Evolutionary conservation across 2,797 vertebrate species (phyloP), one percentile per base, ranked within the genome.

Genomic region (Phrynocephalus vlangalii): DNA sequence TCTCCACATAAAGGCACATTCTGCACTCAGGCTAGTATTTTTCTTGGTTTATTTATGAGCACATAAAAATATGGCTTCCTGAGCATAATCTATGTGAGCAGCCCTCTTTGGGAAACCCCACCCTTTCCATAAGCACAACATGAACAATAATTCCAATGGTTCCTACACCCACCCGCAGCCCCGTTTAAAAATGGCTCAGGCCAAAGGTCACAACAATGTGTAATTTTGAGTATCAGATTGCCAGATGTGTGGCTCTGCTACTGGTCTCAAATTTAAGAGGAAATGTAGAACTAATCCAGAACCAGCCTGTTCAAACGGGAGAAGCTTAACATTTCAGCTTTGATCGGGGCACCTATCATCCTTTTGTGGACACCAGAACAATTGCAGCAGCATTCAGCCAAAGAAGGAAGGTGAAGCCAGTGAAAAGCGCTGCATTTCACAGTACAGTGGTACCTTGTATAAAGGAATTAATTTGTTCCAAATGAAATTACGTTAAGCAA

Each of bases 11-110:
- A 94, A 95, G 91, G 93, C 92, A 90, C 72, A 85, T 86, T 91
- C 87, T 75, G 52, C 90, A 92, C 85, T 93, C 92, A 93, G 93
- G 87, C 83, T 91, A 88, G 90, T 93, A 92, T 94, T 95, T 94
- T 94, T 93, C 87, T 95, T 94, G 87, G 89, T 94, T 95, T 94
- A 96, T 96, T 95, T 95, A 95, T 91, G 94, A 88, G 91, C 91
- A 94, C 93, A 94, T 94, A 93, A 96, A 96, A 87, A 52, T 91
- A 93, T 83, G 92, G 92, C 91, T 95, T 96, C 93, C 92, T 94
- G 94, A 93, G 70, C 75, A 90, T 92, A 95, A 95, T 93, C 92
- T 94, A 88, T 88, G 90, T 86, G 91, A 93, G 85, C 86, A 88
- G 87, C 83, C 87, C 94, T 90, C 90, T 94, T 94, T 94, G 94